Base-by-base conservation (phyloP, 2,888 invertebrate species). In the Platycnemis pennipes region DNA sequence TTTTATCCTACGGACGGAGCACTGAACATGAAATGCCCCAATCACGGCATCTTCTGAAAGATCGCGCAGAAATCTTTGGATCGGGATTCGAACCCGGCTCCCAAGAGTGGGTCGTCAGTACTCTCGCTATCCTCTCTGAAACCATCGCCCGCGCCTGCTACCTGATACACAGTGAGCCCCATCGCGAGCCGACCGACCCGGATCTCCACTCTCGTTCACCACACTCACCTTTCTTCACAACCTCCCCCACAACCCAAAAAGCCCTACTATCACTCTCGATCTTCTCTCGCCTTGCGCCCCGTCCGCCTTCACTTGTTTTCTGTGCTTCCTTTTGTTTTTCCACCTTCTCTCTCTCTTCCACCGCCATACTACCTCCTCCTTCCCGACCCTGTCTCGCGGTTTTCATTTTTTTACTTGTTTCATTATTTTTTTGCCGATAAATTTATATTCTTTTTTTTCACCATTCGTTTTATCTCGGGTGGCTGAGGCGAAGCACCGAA, bases 181-280 rank as follows among this genome's bases (percentile, higher is more conserved):
- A 2, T 16, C 63, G 26, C 19, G 26, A 63, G 16, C 63, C 63
- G 13, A 31, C 77, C 77, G 37, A 77, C 77, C 77, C 77, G 77
- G 77, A 77, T 77, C 77, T 77, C 16, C 37, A 13, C 37, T 13
- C 63, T 19, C 63, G 26, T 37, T 31, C 69, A 8, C 37, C 37
- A 11, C 63, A 63, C 63, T 26, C 69, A 37, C 69, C 31, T 31
- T 8, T 19, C 77, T 77, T 63, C 63, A 4, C 22, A 22, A 63
- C 26, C 7, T n/a, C 63, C n/a, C 63, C 37, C 77, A 37, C 77
- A 37, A 31, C 77, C n/a, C n/a, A n/a, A n/a, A n/a, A n/a, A n/a
- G n/a, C n/a, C n/a, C n/a, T n/a, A n/a, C 77, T 77, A 77, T 77
- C 77, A 77, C 77, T 77, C 77, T 77, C 77, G 37, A 77, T 77